Evolutionary conservation across 2,797 vertebrate species (phyloP), one percentile per base, ranked within the genome.

Genomic region (Eurystomus glaucurus): DNA sequence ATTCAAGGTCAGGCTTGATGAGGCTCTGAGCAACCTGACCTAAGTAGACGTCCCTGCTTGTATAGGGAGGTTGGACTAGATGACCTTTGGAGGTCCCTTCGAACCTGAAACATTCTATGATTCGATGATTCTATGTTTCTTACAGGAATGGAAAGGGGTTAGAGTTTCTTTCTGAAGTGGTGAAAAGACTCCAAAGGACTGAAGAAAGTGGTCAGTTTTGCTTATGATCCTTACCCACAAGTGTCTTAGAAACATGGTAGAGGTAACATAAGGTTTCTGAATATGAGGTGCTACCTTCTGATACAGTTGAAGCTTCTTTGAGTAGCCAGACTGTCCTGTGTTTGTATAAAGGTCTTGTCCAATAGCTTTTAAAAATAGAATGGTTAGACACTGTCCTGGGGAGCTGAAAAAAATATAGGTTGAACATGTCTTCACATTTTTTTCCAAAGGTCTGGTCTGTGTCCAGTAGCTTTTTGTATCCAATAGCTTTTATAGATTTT

Each of bases 251-350:
- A 89, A 45, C 3, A 6, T 4, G 0, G 0, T 26, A 8, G 7
- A 64, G 4, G 29, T 45, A 66, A 35, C 2, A 3, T 13, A 52
- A 65, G 1, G 2, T 66, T 70, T 77, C 26, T 64, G 29, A 11
- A 2, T 57, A 25, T 35, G 19, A 35, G 8, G 5, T 68, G 10
- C 23, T 75, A 48, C 7, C 6, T 64, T 62, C 20, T 69, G 17
- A 31, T 46, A n/a, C 9, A 62, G 13, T 8, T 52, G 26, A 51
- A 71, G 6, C 6, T 51, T 71, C 26, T 66, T 71, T 29, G 43
- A n/a, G 20, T 12, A 68, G 4, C 2, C 28, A 60, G 5, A 50
- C 6, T 43, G 21, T n/a, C 11, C 18, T 0, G 0, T 39, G 10
- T n/a, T 25, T 46, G 2, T 55, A 25, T 20, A 78, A 91, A 75